Conservation (phyloP, 2,797 vertebrate species). For the Sebastes oblongus region DNA sequence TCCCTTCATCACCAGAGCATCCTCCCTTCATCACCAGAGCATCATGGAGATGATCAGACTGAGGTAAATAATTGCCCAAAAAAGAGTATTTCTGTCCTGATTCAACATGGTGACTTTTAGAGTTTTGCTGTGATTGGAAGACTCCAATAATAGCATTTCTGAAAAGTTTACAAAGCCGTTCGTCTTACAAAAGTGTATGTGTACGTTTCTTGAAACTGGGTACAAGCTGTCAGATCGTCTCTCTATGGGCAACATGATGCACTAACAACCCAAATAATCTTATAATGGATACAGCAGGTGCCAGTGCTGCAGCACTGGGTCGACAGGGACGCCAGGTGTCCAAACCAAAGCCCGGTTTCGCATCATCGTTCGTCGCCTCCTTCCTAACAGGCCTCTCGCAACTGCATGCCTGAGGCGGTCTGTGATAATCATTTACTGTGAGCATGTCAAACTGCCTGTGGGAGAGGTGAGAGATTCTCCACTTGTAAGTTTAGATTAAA, state of each 20-base stretch:
- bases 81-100: background rate
- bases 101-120: background rate
- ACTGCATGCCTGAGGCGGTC: conserved; percentile 18
- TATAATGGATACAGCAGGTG: conserved; percentile 5
- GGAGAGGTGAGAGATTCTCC: conserved; percentile 21
- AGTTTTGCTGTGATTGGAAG: background rate
- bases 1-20: background rate
- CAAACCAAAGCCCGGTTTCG: conserved; percentile 8
- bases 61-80: background rate
- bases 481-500: conserved; percentile 38
- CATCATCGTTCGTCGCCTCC: conserved; percentile 21
- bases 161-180: background rate
- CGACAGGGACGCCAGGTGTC: conserved; percentile 17
- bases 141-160: background rate
- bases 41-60: background rate
- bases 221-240: background rate
- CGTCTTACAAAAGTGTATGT: too few species aligned
- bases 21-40: background rate
- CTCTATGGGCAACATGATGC: background rate
- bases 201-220: too few species aligned
- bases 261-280: conserved; percentile 17
- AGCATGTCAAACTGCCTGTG: conserved; percentile 24
- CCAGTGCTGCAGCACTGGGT: background rate
- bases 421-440: conserved; percentile 38
- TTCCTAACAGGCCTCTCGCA: conserved; percentile 7